Base-by-base conservation (phyloP, 1,140 invertebrate genomes). In the Theocolax elegans region DNA sequence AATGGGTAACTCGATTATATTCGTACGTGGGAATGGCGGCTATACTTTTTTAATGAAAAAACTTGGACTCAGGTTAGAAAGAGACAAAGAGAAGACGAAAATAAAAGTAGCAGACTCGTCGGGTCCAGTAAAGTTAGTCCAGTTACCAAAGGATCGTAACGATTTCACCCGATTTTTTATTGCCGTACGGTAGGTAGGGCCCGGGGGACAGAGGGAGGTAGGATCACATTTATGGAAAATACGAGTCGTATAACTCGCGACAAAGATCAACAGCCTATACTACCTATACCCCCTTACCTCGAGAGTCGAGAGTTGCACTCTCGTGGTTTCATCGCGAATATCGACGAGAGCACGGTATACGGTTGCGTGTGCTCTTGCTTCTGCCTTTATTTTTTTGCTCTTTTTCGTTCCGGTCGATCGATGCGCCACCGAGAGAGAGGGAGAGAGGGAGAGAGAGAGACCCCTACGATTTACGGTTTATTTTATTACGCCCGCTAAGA, bases 211-310 rank as follows among this genome's bases (percentile, higher is more conserved):
- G n/a, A n/a, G n/a, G n/a, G n/a, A n/a, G n/a, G n/a, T n/a, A n/a
- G n/a, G n/a, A n/a, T n/a, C n/a, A 69, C 54, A 69, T 69, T 60
- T 54, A 62, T 62, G 48, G 54, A 62, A 69, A 69, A 54, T 31
- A 54, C 23, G 35, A 63, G 40, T 56, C 59, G 58, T 63, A 63
- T 53, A 15, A 29, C 27, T 31, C 29, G 40, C 42, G 58, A 54
- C 67, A 70, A 63, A 70, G 59, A 70, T 70, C 67, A 64, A 56
- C 59, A 40, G 13, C 27, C 51, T 8, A 2, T 25, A 8, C 12
- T 21, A 2, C 17, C 21, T n/a, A n/a, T 25, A 25, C 23, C 38
- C 27, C 15, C 21, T 54, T 15, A 2, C 54, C 17, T 9, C 6
- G 21, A 10, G 48, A 21, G 9, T 6, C 48, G 48, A 15, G n/a